These are phyloP conservation scores for Pogonophryne albipinna DNA, from an alignment of 2,797 vertebrate species.

Conservation along the genomic window DNA sequence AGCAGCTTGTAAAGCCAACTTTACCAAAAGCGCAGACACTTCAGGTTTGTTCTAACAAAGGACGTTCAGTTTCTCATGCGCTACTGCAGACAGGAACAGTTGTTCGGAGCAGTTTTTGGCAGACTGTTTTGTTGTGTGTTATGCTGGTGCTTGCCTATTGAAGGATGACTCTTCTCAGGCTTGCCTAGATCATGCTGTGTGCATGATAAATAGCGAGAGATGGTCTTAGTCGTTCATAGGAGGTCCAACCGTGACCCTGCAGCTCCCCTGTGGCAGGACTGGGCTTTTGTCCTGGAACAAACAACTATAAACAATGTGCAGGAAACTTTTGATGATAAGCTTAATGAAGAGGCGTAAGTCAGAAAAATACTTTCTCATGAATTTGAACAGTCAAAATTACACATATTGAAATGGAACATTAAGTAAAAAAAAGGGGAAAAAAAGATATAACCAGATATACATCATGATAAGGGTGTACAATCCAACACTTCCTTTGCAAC, in stretches of 20 bases:
- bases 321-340: conserved; percentile 34
- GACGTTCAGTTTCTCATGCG: conserved; percentile 2
- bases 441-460: neutral
- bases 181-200: conserved; percentile 76
- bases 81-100: conserved; percentile 22
- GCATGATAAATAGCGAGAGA: conserved; percentile 80
- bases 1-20: neutral
- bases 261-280: conserved; percentile 48
- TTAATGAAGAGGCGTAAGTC: neutral
- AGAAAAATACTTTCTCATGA: neutral
- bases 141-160: conserved; percentile 65
- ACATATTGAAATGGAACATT: neutral
- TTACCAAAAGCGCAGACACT: neutral
- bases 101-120: conserved; percentile 37
- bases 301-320: conserved; percentile 51
- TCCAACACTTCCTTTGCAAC: conserved; percentile 56
- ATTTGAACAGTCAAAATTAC: neutral
- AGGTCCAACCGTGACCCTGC: conserved; percentile 70
- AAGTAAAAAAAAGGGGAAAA: neutral
- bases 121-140: conserved; percentile 48
- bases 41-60: conserved; percentile 22
- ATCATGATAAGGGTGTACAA: conserved; percentile 29
- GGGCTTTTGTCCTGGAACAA: conserved; percentile 65
- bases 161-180: conserved; percentile 81
- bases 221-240: conserved; percentile 60